These are phyloP conservation scores for Vulpes vulpes DNA, from an alignment of 2,113 vertebrate species.

Conservation along the genomic window DNA sequence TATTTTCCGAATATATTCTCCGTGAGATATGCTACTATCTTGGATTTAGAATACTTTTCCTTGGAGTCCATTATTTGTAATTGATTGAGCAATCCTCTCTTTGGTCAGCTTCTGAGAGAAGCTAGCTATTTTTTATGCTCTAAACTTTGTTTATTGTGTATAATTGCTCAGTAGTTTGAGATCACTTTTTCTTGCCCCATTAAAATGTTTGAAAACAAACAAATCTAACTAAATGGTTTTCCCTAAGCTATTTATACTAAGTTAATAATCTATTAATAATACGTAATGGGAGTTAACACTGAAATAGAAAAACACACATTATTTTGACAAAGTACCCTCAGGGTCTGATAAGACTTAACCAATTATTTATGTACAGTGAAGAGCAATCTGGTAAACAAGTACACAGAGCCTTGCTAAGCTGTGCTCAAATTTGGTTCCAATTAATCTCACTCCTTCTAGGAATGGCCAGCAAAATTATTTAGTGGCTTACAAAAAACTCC, in stretches of 20 bases:
- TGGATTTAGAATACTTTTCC: neutral
- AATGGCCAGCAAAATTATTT: neutral
- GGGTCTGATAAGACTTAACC: slow-evolving; percentile 73
- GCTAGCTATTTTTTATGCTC: neutral
- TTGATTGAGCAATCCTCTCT: neutral
- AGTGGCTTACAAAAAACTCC: neutral
- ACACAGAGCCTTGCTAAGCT: neutral
- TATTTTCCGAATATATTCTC: slow-evolving; percentile 17
- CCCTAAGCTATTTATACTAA: slow-evolving; percentile 74
- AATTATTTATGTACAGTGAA: slow-evolving; percentile 71
- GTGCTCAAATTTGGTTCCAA: neutral
- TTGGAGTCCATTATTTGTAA: neutral
- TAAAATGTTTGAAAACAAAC: slow-evolving; percentile 79
- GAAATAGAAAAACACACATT: slow-evolving; percentile 70
- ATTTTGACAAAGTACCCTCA: slow-evolving; percentile 68
- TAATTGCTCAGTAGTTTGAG: slow-evolving; percentile 70
- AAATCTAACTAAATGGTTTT: slow-evolving; percentile 70
- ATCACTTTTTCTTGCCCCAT: slow-evolving; percentile 73
- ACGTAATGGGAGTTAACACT: slow-evolving; percentile 68
- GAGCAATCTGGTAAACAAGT: slow-evolving; percentile 54
- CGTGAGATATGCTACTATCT: neutral
- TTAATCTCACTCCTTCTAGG: slow-evolving; percentile 30
- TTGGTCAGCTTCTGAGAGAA: slow-evolving; percentile 8
- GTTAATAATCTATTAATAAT: slow-evolving; percentile 81
- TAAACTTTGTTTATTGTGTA: slow-evolving; percentile 26